These are phyloP conservation scores for Rhyacophila brunnea DNA, from an alignment of 1,140 invertebrate genomes.

Conservation along the genomic window DNA sequence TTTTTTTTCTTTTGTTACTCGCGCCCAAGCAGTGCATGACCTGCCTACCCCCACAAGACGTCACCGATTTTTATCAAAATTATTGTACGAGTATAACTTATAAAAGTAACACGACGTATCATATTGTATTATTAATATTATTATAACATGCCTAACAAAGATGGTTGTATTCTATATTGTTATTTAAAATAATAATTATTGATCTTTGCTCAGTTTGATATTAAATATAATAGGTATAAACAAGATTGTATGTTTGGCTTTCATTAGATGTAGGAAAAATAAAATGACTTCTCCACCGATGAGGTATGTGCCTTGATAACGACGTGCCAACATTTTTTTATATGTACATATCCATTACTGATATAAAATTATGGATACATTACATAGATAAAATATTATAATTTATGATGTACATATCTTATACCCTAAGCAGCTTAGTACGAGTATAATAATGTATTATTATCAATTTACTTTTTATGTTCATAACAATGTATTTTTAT, in stretches of 20 bases:
- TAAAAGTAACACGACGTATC: background rate
- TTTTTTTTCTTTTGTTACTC: too few relatives aligned
- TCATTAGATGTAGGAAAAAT: constrained; percentile 1
- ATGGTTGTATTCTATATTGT: constrained; percentile 7
- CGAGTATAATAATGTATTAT: constrained; percentile 11
- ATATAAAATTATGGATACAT: background rate
- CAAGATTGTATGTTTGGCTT: constrained; percentile 7
- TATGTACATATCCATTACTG: constrained; percentile 27
- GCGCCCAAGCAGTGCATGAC: too few relatives aligned
- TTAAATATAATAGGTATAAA: background rate
- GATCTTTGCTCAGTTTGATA: constrained; percentile 24
- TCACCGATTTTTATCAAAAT: background rate
- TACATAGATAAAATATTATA: background rate
- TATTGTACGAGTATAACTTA: background rate
- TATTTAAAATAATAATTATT: constrained; percentile 2
- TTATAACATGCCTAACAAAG: constrained; percentile 5
- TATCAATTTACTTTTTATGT: constrained; percentile 2
- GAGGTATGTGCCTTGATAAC: constrained; percentile 32
- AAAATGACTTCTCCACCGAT: constrained; percentile 24
- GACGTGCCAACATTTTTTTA: constrained; percentile 29
- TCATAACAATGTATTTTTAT: constrained; percentile 29
- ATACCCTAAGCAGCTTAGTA: constrained; percentile 25
- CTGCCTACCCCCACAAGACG: background rate
- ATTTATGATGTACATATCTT: constrained; percentile 24
- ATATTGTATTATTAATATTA: background rate